Percentiles rank a stretch among this genome's conserved stretches.
Conservation (phyloP, 2,113 vertebrate genomes). For the Callospermophilus lateralis region DNA sequence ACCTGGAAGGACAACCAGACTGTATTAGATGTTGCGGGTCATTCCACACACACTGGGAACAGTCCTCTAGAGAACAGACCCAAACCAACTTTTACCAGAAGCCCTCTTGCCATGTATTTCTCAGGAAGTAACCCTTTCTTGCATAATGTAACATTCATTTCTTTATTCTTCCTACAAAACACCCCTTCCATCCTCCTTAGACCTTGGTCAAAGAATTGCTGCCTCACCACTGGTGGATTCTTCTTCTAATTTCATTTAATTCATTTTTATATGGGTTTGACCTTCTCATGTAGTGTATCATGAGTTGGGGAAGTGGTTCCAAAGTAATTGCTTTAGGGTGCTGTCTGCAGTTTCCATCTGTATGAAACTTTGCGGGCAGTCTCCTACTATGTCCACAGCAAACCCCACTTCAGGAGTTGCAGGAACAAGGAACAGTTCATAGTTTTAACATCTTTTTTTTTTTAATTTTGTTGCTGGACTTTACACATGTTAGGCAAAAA, state of each 20-base stretch:
- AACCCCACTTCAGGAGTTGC: not conserved
- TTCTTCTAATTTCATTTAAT: not conserved
- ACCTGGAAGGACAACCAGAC: not conserved
- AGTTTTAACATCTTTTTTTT: not conserved
- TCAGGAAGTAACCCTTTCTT: not conserved
- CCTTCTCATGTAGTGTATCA: not conserved
- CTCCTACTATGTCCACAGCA: not conserved
- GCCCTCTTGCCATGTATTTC: not conserved
- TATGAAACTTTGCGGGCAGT: not conserved
- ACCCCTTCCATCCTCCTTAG: no score
- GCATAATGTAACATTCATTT: not conserved
- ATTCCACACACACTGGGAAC: not conserved
- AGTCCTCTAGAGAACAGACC: not conserved
- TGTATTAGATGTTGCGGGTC: not conserved
- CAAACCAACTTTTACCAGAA: not conserved
- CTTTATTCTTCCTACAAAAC: not conserved
- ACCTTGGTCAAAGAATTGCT: no score
- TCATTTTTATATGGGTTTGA: not conserved
- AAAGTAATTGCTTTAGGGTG: no score
- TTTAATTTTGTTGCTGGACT: not conserved
- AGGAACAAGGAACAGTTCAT: not conserved
- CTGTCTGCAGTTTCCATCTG: not conserved
- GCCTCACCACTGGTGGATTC: not conserved
- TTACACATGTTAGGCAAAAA: no score
- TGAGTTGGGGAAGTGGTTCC: not conserved